Evolutionary conservation across 2,888 invertebrate genomes (phyloP).

Genomic region (Hymenopus coronatus): DNA sequence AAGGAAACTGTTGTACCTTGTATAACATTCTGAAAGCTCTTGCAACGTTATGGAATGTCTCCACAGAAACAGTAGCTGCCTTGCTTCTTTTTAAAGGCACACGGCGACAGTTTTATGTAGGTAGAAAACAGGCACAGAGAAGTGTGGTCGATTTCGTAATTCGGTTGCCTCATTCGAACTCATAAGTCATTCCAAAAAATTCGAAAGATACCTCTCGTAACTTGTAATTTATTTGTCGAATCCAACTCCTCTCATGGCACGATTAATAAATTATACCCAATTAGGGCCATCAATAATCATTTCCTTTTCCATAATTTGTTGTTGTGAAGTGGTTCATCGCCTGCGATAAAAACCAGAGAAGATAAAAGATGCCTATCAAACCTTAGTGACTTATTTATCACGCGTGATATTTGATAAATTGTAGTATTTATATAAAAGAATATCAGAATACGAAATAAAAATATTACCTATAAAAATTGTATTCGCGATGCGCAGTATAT

Average conservation of each 20-base stretch:
- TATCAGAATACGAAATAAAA: not conserved
- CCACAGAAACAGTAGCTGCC: not conserved
- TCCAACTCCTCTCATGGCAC: not conserved
- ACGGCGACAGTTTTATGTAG: not conserved
- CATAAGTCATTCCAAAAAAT: not conserved
- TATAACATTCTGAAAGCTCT: too few relatives aligned
- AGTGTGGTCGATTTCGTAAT: not conserved
- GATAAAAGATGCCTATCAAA: not conserved
- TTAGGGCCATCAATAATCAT: slow-evolving; percentile 25
- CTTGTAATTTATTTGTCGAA: slow-evolving; percentile 4
- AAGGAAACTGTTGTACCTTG: too few relatives aligned
- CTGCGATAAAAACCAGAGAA: not conserved
- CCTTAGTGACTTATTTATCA: not conserved
- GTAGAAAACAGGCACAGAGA: not conserved
- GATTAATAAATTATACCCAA: slow-evolving; percentile 23
- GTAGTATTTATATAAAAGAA: not conserved
- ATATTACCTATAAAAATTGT: too few relatives aligned
- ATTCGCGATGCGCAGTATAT: not conserved
- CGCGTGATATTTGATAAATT: not conserved
- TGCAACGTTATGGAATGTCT: not conserved
- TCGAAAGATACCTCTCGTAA: not conserved
- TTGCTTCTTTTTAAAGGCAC: not conserved
- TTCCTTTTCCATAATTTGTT: not conserved
- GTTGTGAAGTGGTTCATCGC: not conserved
- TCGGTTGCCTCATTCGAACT: not conserved